phyloP scores from a whole-genome alignment of 2,113 vertebrate species.

The Syngnathus typhle region DNA sequence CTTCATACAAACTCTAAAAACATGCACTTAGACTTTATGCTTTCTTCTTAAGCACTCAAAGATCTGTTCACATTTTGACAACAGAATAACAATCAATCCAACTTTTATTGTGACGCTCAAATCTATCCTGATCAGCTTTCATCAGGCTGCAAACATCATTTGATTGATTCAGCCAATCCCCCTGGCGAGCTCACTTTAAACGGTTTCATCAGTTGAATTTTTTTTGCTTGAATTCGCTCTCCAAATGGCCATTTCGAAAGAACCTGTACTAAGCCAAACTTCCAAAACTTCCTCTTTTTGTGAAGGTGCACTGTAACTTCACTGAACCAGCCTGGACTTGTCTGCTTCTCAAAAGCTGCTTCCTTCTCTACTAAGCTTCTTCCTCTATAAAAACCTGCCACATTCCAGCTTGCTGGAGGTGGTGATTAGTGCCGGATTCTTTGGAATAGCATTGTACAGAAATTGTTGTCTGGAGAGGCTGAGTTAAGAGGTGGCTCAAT shows the following conservation, averaged over 20 bases:
- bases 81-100: not conserved
- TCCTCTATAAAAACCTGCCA: conserved; percentile 43
- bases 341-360: conserved; percentile 47
- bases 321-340: conserved; percentile 55
- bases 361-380: conserved; percentile 36
- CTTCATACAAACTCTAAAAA: no score
- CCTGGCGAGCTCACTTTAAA: not conserved
- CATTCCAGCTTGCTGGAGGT: conserved; percentile 59
- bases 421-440: conserved; percentile 46
- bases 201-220: not conserved
- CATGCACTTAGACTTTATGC: no score
- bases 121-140: not conserved
- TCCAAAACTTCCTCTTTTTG: conserved; percentile 36
- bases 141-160: not conserved
- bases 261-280: conserved; percentile 10
- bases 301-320: conserved; percentile 17
- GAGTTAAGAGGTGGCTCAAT: conserved; percentile 38
- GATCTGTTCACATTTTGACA: not conserved
- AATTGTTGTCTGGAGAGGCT: conserved; percentile 27
- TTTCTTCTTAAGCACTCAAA: no score
- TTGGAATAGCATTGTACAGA: conserved; percentile 22
- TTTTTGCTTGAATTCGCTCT: no score
- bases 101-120: not conserved
- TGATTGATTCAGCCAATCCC: not conserved
- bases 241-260: not conserved